These are phyloP conservation scores for Leptopilina boulardi DNA, from an alignment of 1,140 invertebrate species.

Conservation along the genomic window DNA sequence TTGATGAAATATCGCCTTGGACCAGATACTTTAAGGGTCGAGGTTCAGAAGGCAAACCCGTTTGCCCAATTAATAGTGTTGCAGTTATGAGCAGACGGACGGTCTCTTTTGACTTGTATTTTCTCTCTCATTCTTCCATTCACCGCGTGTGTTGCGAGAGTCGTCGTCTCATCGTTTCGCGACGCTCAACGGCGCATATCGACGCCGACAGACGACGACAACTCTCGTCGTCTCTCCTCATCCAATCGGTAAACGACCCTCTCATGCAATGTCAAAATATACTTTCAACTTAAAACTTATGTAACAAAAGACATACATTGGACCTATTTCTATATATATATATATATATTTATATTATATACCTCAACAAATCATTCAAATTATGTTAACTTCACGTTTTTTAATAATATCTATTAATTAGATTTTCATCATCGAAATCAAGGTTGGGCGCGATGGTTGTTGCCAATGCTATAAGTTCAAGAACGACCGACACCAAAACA, in stretches of 20 bases:
- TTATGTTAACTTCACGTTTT: conserved; percentile 15
- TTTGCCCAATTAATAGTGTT: conserved; percentile 63
- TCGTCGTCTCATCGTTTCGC: conserved; percentile 57
- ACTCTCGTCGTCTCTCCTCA: conserved; percentile 50
- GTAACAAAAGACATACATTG: conserved; percentile 51
- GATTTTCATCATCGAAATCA: too few species aligned
- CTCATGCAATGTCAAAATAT: conserved; percentile 56
- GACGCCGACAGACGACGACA: conserved; percentile 64
- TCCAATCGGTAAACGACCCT: conserved; percentile 49
- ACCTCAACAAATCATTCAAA: neutral
- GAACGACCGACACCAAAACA: too few species aligned
- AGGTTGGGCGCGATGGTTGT: too few species aligned
- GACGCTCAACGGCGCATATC: conserved; percentile 67
- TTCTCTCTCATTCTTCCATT: too few species aligned
- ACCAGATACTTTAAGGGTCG: conserved; percentile 43
- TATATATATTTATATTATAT: too few species aligned
- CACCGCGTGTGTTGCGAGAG: conserved; percentile 22
- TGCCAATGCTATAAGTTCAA: too few species aligned
- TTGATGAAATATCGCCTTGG: conserved; percentile 65
- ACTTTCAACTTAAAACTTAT: conserved; percentile 44
- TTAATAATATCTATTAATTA: too few species aligned
- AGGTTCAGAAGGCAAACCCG: conserved; percentile 47
- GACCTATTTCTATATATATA: conserved; percentile 35
- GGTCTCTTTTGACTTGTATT: conserved; percentile 50
- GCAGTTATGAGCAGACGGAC: conserved; percentile 54